Percentiles rank a stretch among this genome's conserved stretches.
Conservation (phyloP, 2,113 vertebrate genomes). For the Notarius quadriscutis region DNA sequence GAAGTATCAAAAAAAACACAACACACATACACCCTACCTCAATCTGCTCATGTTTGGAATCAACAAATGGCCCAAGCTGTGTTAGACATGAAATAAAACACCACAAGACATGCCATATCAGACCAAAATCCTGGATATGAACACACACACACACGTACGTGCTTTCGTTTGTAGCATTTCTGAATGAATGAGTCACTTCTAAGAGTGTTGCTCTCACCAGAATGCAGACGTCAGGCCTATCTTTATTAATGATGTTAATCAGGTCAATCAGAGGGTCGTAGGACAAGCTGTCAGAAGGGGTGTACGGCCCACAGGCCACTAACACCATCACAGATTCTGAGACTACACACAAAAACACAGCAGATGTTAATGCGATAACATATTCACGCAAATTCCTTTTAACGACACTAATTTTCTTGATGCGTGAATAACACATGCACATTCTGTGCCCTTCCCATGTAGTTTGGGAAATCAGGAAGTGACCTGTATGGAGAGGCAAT, state of each 20-base stretch:
- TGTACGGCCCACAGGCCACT: conserved; percentile 87
- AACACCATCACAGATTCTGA: conserved; percentile 76
- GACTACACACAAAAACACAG: conserved; percentile 45
- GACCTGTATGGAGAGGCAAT: no score
- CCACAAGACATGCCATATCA: background rate
- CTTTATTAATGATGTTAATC: conserved; percentile 74
- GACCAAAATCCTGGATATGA: background rate
- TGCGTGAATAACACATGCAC: no score
- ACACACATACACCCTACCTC: conserved; percentile 71
- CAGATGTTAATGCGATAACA: no score
- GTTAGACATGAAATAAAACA: conserved; percentile 23
- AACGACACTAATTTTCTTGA: no score
- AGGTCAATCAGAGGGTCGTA: conserved; percentile 89
- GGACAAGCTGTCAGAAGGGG: conserved; percentile 82
- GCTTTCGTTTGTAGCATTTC: background rate
- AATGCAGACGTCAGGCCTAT: conserved; percentile 85
- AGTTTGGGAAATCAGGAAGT: no score
- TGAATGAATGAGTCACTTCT: background rate
- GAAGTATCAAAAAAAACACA: conserved; percentile 17
- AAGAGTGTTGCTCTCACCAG: conserved; percentile 73
- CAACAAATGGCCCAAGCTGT: conserved; percentile 90
- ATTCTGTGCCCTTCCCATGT: no score
- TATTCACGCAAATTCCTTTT: no score
- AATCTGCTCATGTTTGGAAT: conserved; percentile 89
- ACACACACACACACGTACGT: background rate